Evolutionary conservation across 2,888 invertebrate species (phyloP).

Genomic region (Cephus rjabovi): DNA sequence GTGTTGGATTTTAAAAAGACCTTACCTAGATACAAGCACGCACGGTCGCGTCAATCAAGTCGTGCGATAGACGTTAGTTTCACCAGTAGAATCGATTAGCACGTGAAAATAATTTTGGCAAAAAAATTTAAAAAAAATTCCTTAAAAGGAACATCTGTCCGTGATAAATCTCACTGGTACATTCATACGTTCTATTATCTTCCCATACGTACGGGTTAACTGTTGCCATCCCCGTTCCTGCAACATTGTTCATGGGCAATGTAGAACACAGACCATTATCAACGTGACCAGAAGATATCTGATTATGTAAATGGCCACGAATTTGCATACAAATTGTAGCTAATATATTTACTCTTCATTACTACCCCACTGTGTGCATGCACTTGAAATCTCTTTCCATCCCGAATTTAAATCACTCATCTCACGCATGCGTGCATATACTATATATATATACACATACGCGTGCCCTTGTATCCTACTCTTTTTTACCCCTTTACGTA

Average conservation of each 20-base stretch:
- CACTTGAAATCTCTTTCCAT: background rate
- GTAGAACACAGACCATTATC: conserved; percentile 15
- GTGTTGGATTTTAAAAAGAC: background rate
- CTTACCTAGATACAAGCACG: background rate
- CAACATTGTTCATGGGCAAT: background rate
- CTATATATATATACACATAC: too few relatives aligned
- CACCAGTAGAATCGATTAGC: background rate
- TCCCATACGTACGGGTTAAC: background rate
- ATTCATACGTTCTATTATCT: background rate
- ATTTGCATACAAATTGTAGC: conserved; percentile 24
- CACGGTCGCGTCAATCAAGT: background rate
- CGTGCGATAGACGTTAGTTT: background rate
- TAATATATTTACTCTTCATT: conserved; percentile 19
- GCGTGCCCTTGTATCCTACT: background rate
- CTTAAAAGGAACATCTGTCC: background rate
- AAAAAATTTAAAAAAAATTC: background rate
- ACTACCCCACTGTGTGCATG: background rate
- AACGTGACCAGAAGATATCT: conserved; percentile 20
- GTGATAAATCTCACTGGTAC: background rate
- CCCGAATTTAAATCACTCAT: conserved; percentile 5
- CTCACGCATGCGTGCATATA: background rate
- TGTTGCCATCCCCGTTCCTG: background rate
- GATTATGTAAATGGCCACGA: conserved; percentile 20
- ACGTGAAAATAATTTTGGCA: background rate
- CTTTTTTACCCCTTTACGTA: conserved; percentile 9